Percentiles rank a stretch among this genome's conserved stretches.
Conservation (phyloP, 2,888 invertebrate genomes). For the Branchinecta sandiegonensis region DNA sequence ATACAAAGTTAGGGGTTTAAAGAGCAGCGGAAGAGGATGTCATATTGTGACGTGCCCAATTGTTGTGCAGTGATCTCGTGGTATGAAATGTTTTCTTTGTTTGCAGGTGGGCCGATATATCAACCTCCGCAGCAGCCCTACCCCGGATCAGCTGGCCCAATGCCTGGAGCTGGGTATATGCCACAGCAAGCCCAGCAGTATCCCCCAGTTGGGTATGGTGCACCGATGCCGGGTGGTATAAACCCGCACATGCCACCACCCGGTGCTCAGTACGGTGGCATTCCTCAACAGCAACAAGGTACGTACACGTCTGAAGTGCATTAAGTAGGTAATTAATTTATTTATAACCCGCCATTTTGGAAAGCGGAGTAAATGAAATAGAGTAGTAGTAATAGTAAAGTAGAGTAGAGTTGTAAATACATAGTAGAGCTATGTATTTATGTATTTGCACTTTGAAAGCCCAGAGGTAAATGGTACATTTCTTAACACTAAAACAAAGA, state of each 20-base stretch:
- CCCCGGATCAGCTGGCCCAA: constrained; percentile 18
- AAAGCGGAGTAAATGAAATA: too few relatives aligned
- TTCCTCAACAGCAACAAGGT: background rate
- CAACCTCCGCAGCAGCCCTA: constrained; percentile 19
- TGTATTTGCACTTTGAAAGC: too few relatives aligned
- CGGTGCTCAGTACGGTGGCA: constrained; percentile 11
- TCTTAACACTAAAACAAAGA: too few relatives aligned
- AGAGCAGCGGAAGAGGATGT: background rate
- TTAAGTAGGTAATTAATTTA: too few relatives aligned
- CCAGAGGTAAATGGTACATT: too few relatives aligned
- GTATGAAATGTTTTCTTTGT: background rate
- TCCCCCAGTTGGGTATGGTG: too few relatives aligned
- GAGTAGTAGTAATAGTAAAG: too few relatives aligned
- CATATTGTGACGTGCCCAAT: background rate
- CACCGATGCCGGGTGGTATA: constrained; percentile 13
- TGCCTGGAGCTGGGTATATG: constrained; percentile 20
- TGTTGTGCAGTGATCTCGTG: background rate
- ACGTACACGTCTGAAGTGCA: too few relatives aligned
- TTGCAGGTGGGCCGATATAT: constrained; percentile 19
- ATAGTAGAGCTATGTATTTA: too few relatives aligned
- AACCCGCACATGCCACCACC: constrained; percentile 22
- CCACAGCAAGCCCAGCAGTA: background rate
- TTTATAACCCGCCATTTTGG: too few relatives aligned
- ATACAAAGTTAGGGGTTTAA: too few relatives aligned
- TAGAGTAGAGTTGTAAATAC: too few relatives aligned